Percentiles rank a stretch among this genome's conserved stretches.
These are phyloP conservation scores for Acropternis orthonyx DNA, from an alignment of 2,797 vertebrate genomes.

Conservation along the genomic window DNA sequence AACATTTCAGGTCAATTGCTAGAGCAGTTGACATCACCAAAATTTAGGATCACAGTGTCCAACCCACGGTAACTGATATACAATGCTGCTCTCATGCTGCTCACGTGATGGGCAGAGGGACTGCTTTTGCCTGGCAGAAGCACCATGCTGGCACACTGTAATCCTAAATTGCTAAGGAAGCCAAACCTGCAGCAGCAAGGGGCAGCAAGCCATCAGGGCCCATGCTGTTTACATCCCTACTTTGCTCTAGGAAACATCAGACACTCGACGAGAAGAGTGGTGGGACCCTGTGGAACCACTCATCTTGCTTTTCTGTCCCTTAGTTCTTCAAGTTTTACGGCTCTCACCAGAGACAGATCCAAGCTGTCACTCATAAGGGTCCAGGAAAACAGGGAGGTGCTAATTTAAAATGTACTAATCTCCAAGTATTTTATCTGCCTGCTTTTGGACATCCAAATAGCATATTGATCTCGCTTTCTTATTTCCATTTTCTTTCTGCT, in stretches of 20 bases:
- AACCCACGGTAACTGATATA: background rate
- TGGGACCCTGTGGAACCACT: background rate
- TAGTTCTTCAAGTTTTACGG: accelerated
- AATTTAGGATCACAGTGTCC: background rate
- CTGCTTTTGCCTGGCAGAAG: background rate
- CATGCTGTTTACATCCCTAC: accelerated
- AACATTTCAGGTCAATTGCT: background rate
- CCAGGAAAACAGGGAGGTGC: background rate
- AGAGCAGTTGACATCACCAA: background rate
- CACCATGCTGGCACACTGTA: background rate
- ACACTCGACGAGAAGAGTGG: background rate
- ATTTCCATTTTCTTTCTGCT: background rate
- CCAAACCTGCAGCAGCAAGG: background rate
- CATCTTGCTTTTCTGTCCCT: background rate
- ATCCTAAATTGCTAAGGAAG: background rate
- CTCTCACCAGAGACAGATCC: background rate
- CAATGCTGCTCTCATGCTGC: accelerated
- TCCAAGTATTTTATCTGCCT: background rate
- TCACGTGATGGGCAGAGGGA: background rate
- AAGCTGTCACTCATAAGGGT: background rate
- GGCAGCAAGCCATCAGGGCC: background rate
- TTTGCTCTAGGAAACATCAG: background rate
- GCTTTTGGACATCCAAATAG: background rate
- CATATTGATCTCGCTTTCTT: background rate
- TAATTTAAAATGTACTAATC: background rate